Evolutionary conservation across 2,797 vertebrate genomes (phyloP).

Genomic region (Macropodus opercularis): DNA sequence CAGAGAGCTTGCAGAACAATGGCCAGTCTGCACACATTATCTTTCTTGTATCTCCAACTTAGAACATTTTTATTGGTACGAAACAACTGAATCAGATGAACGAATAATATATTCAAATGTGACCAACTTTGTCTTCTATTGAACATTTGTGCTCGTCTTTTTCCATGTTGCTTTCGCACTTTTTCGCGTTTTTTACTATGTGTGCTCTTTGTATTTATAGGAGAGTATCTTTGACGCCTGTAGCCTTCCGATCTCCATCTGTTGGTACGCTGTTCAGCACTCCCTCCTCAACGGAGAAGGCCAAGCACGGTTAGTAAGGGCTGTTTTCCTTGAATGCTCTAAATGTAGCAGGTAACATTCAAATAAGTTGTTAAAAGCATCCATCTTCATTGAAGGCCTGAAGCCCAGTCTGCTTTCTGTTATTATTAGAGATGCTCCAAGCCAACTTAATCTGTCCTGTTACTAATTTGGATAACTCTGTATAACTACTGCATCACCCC

Average conservation of each 20-base stretch:
- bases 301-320: constrained; percentile 83
- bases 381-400: too few species aligned
- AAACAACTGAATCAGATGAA: neutral
- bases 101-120: neutral
- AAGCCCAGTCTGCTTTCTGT: neutral
- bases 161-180: neutral
- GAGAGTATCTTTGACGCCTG: constrained; percentile 88
- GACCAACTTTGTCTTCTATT: neutral
- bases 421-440: neutral
- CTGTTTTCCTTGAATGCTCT: neutral
- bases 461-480: neutral
- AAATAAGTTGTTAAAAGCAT: neutral
- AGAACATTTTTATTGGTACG: constrained; percentile 8
- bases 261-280: constrained; percentile 46
- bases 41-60: constrained; percentile 31
- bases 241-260: constrained; percentile 73
- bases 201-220: constrained; percentile 68
- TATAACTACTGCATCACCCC: neutral
- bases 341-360: neutral
- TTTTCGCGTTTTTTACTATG: neutral
- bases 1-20: constrained; percentile 57
- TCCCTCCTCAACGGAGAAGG: constrained; percentile 80
- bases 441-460: neutral
- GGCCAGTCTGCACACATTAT: constrained; percentile 38
- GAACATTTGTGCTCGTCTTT: neutral